Base-by-base conservation (phyloP, 2,888 invertebrate genomes). In the Xanthia icteritia region DNA sequence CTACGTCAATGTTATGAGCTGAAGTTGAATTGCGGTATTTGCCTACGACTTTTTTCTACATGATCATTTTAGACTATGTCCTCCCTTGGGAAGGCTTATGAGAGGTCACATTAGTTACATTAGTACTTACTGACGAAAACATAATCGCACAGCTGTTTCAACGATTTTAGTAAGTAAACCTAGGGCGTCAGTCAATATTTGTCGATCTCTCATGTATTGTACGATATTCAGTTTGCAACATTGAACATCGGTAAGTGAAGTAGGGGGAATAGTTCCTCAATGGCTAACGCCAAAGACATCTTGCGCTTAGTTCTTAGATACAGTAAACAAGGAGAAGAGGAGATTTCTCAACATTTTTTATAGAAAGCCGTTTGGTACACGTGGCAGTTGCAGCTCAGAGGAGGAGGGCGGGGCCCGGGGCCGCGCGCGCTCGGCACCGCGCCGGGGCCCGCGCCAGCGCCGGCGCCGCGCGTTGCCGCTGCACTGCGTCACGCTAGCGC, bases 381-480 rank as follows among this genome's bases (percentile, higher is more conserved):
- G 45, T 74, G 60, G 36, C 63, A 86, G 86, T 84, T 86, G 84
- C 51, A 84, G 84, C 42, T 84, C 84, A 0, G 95, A 96, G 77
- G 96, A 96, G 63, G 96, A 87, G 45, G 72, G 70, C 0, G 83
- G 77, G 0, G 89, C 83, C 73, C 0, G 91, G 92, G 4, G 92
- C 91, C 0, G 81, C 88, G 11, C 88, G 87, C 54, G 85, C 87
- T 63, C 92, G 95, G 3, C 92, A 92, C 0, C 92, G 93, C 6
- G 91, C 92, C 56, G 77, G 0, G 27, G 45, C 0, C 17, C 4
- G 20, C 77, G 89, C 56, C 80, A 86, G 31, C 91, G 92, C 60
- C 92, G 95, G 1, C 92, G 94, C 1, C 92, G 95, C 13, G 91
- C 94, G 0, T 87, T 96, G 90, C 94, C 96, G 1, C 76, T 96